Evolutionary conservation across 2,797 vertebrate genomes (phyloP).

Genomic region (Cynopterus sphinx): DNA sequence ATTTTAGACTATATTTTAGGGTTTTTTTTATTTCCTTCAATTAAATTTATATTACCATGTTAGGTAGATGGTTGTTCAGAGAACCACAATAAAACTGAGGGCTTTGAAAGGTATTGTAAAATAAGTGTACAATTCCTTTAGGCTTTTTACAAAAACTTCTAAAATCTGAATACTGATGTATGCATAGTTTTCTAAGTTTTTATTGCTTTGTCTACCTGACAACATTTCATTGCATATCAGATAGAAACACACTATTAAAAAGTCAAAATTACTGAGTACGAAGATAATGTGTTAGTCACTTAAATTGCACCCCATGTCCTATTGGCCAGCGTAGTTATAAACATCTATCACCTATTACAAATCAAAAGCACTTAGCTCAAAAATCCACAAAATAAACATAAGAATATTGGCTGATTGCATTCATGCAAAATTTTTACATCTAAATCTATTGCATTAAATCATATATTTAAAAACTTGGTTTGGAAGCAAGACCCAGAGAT

Average conservation of each 20-base stretch:
- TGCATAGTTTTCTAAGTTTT: not conserved
- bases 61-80: not conserved
- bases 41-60: not conserved
- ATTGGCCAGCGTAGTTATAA: not conserved
- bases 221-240: not conserved
- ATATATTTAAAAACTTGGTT: not conserved
- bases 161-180: not conserved
- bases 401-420: slow-evolving; percentile 10
- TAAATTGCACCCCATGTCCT: slow-evolving; percentile 6
- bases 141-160: not conserved
- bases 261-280: not conserved
- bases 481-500: not conserved
- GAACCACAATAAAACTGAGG: not conserved
- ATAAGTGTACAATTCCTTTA: not conserved
- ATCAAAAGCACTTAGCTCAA: not conserved
- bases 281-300: not conserved
- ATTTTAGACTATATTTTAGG: not conserved
- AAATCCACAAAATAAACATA: not conserved
- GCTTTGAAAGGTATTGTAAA: not conserved
- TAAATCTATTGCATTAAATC: not conserved
- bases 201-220: not conserved
- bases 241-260: not conserved
- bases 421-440: not conserved
- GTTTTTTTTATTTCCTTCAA: not conserved
- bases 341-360: not conserved